phyloP scores from a whole-genome alignment of 2,797 vertebrate genomes.

The Siniperca undulata region DNA sequence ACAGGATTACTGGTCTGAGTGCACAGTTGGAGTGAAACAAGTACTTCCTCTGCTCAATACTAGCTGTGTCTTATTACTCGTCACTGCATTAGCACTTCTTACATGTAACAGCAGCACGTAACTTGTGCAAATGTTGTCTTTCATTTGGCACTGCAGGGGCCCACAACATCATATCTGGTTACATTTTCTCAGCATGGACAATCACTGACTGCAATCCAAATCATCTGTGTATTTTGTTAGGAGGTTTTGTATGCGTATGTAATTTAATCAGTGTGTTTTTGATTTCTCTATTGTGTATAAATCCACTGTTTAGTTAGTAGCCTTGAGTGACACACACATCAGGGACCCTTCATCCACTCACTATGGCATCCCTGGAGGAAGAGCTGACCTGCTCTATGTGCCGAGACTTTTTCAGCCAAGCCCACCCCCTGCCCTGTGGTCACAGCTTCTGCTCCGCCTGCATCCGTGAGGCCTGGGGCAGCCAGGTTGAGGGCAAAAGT shows the following conservation, averaged over 20 bases:
- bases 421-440: conserved; percentile 81
- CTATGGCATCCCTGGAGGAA: conserved; percentile 77
- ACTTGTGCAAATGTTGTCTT: neutral
- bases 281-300: conserved; percentile 9
- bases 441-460: conserved; percentile 84
- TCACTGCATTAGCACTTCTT: conserved; percentile 1
- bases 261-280: neutral
- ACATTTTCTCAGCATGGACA: neutral
- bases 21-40: conserved; percentile 64
- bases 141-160: neutral
- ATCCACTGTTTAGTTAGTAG: conserved; percentile 15
- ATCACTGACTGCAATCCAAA: neutral
- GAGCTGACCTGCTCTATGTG: conserved; percentile 82
- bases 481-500: conserved; percentile 35
- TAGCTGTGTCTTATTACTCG: conserved; percentile 17
- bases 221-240: neutral
- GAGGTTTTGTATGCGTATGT: neutral
- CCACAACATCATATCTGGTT: neutral
- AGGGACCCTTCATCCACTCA: conserved; percentile 1
- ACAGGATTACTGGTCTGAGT: conserved; percentile 74
- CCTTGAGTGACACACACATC: conserved; percentile 8
- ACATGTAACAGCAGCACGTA: conserved; percentile 15
- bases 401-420: conserved; percentile 76
- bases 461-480: conserved; percentile 75
- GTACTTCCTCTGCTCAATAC: conserved; percentile 41